Evolutionary conservation across 1,140 invertebrate species (phyloP).

Genomic region (Stratiolaelaps scimitus): DNA sequence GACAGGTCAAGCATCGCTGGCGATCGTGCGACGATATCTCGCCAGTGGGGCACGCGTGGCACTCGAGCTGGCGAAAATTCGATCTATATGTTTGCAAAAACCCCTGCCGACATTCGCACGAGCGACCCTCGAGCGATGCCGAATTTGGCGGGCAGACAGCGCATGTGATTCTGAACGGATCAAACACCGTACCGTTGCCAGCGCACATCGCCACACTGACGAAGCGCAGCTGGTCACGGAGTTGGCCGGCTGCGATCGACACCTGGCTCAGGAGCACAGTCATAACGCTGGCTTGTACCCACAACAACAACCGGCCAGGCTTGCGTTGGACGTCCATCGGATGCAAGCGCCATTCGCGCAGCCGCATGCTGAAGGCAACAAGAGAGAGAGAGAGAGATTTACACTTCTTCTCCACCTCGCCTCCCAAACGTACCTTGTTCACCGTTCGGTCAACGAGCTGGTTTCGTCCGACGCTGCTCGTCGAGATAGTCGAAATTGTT

Average conservation of each 20-base stretch:
- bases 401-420: too few relatives aligned
- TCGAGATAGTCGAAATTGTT: too few relatives aligned
- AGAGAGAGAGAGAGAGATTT: too few relatives aligned
- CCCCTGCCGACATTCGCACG: neutral
- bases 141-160: neutral
- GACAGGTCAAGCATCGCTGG: neutral
- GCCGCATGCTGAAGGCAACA: too few relatives aligned
- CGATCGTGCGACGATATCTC: neutral
- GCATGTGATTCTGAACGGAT: conserved; percentile 13
- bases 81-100: neutral
- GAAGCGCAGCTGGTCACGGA: conserved; percentile 18
- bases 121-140: neutral
- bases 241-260: neutral
- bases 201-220: conserved; percentile 6
- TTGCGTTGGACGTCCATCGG: too few relatives aligned
- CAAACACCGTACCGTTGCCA: conserved; percentile 6
- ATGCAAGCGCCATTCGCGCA: too few relatives aligned
- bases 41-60: neutral
- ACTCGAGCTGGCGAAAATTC: conserved; percentile 5
- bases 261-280: too few relatives aligned
- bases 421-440: too few relatives aligned
- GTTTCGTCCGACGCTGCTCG: too few relatives aligned
- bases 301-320: too few relatives aligned
- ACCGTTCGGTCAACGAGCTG: too few relatives aligned
- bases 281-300: too few relatives aligned